Conservation (phyloP, 2,888 invertebrate genomes). For the Drosophila pegasa region DNA sequence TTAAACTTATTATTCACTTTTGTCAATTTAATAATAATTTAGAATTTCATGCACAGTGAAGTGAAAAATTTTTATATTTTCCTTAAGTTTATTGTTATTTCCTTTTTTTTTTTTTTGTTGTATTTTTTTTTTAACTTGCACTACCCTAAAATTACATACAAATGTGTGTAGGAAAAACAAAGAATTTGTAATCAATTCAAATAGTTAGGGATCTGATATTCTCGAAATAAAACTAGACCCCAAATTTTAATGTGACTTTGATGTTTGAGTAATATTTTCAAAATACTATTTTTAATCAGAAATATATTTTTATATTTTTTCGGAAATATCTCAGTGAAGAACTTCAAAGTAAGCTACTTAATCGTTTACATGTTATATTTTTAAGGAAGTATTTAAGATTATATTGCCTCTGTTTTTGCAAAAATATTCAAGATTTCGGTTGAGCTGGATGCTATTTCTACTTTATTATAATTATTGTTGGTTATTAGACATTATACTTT, state of each 20-base stretch:
- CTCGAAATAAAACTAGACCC: conserved; percentile 68
- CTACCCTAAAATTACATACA: conserved; percentile 46
- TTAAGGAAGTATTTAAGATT: conserved; percentile 2
- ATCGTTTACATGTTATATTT: background rate
- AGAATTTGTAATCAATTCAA: background rate
- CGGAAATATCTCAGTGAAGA: background rate
- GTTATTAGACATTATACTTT: conserved; percentile 6
- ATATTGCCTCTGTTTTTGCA: background rate
- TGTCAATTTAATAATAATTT: conserved; percentile 64
- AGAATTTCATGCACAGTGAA: conserved; percentile 68
- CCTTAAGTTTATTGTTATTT: conserved; percentile 34
- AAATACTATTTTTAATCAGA: background rate
- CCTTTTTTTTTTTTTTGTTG: conserved; percentile 13
- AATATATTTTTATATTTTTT: background rate
- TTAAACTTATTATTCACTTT: conserved; percentile 23
- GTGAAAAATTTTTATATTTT: conserved; percentile 42
- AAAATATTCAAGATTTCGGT: conserved; percentile 2
- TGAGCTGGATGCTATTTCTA: conserved; percentile 29
- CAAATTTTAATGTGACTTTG: conserved; percentile 69
- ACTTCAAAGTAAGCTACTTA: background rate
- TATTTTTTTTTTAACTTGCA: conserved; percentile 28
- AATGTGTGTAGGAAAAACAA: conserved; percentile 11
- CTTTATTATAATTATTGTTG: conserved; percentile 5
- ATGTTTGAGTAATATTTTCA: conserved; percentile 62
- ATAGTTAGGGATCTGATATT: background rate